Conservation (phyloP, 2,888 invertebrate genomes). For the Phania funesta region DNA sequence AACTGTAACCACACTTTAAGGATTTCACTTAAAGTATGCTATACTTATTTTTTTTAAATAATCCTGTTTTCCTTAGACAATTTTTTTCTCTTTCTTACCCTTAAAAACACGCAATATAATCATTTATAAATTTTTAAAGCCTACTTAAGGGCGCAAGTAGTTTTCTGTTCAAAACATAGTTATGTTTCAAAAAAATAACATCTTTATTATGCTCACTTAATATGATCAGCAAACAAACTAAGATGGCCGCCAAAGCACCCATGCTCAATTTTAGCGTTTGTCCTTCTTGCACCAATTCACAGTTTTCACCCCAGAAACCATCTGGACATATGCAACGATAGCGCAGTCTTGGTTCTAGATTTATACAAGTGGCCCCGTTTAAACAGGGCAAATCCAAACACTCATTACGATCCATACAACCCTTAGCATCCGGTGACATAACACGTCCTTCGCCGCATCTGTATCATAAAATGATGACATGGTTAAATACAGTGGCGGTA, state of each 20-base stretch:
- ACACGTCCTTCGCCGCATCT: slow-evolving; percentile 97
- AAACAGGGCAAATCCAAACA: slow-evolving; percentile 96
- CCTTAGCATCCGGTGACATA: slow-evolving; percentile 93
- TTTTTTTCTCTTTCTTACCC: not conserved
- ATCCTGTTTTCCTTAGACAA: not conserved
- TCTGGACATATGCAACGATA: slow-evolving; percentile 95
- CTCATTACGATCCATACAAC: slow-evolving; percentile 97
- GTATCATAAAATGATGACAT: slow-evolving; percentile 30
- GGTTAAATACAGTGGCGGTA: not conserved
- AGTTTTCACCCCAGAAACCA: slow-evolving; percentile 96
- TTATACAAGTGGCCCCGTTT: slow-evolving; percentile 95
- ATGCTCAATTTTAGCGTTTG: slow-evolving; percentile 97
- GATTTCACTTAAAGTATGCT: not conserved
- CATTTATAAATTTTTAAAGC: not conserved
- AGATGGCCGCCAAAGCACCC: slow-evolving; percentile 97
- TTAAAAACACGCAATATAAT: not conserved
- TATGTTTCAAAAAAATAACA: slow-evolving; percentile 19
- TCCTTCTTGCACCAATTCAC: slow-evolving; percentile 95
- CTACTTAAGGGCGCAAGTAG: slow-evolving; percentile 48
- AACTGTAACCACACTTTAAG: not conserved
- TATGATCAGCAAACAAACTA: slow-evolving; percentile 97
- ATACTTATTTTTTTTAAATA: not conserved
- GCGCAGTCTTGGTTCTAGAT: slow-evolving; percentile 92
- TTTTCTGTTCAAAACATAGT: slow-evolving; percentile 10
- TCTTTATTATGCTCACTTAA: slow-evolving; percentile 88